phyloP scores from a whole-genome alignment of 2,113 vertebrate genomes.

The Nestor notabilis region DNA sequence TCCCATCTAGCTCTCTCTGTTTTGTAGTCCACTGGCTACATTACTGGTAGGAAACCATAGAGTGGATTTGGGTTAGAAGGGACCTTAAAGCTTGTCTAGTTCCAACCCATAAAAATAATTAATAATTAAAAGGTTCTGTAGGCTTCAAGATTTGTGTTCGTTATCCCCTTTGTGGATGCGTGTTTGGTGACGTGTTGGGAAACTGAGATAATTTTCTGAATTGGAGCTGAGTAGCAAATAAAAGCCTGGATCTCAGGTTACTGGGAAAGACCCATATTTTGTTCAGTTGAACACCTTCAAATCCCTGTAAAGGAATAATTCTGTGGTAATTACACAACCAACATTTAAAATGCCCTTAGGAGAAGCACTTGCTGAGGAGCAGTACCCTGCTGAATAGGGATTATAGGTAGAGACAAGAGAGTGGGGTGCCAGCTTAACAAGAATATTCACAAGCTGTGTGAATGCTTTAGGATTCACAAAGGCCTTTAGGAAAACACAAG shows the following conservation, averaged over 20 bases:
- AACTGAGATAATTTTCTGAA: background rate
- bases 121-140: background rate
- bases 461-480: background rate
- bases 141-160: background rate
- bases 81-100: background rate
- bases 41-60: background rate
- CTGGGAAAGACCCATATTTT: background rate
- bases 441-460: background rate
- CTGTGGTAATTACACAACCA: background rate
- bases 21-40: background rate
- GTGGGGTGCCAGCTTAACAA: background rate
- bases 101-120: background rate
- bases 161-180: background rate
- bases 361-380: background rate
- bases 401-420: background rate
- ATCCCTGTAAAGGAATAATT: background rate
- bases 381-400: background rate
- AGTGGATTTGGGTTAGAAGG: background rate
- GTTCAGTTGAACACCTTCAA: background rate
- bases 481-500: background rate
- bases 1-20: background rate
- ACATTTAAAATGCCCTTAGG: background rate
- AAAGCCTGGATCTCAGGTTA: background rate
- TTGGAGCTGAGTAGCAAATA: background rate
- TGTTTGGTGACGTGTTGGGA: fast-evolving